Conservation (phyloP, 2,113 vertebrate species). For the Vulpes lagopus region DNA sequence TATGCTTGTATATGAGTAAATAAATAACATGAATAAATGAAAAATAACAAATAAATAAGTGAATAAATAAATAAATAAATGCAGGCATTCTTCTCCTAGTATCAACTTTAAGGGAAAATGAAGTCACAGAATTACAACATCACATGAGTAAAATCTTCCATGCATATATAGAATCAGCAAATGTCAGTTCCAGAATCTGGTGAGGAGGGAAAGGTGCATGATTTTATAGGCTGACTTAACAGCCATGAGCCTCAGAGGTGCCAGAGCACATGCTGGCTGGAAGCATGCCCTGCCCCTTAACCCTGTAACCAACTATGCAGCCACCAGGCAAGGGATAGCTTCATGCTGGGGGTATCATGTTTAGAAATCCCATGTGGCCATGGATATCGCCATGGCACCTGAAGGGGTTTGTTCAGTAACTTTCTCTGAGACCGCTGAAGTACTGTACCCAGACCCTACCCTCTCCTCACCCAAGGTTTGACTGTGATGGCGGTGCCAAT, state of each 20-base stretch:
- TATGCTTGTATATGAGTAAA: background rate
- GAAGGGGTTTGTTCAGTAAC: background rate
- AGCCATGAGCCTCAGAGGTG: background rate
- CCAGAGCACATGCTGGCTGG: background rate
- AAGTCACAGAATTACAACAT: background rate
- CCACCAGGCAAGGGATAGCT: background rate
- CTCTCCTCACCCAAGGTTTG: background rate
- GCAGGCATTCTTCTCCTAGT: background rate
- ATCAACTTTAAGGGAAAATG: background rate
- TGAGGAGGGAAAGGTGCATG: background rate
- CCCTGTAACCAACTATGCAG: background rate
- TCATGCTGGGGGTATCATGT: background rate
- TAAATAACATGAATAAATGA: too few relatives aligned
- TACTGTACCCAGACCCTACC: background rate
- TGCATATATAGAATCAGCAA: background rate
- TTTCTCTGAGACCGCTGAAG: background rate
- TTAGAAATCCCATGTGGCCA: background rate
- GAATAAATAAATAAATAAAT: background rate
- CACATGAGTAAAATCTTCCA: background rate
- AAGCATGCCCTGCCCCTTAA: background rate
- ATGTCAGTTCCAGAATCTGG: background rate
- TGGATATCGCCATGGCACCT: fast-evolving
- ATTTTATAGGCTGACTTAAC: background rate
- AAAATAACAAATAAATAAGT: background rate
- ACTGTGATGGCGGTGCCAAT: background rate